Evolutionary conservation across 2,113 vertebrate genomes (phyloP).

Genomic region (Leucoraja erinaceus): DNA sequence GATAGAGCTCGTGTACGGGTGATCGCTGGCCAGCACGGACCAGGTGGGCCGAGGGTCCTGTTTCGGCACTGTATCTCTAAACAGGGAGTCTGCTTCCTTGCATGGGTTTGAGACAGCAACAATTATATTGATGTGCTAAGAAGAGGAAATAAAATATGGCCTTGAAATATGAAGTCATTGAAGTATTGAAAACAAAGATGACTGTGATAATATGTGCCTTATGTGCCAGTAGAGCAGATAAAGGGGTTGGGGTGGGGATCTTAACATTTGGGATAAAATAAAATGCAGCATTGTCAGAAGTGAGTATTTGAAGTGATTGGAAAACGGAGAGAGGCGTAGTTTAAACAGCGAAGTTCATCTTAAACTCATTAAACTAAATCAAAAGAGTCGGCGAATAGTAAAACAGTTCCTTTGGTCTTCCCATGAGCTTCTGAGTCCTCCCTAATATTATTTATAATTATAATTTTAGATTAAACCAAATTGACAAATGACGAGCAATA

Average conservation of each 20-base stretch:
- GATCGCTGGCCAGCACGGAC: too few relatives aligned
- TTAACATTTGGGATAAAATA: slow-evolving; percentile 47
- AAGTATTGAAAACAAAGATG: neutral
- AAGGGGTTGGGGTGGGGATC: neutral
- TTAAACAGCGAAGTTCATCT: slow-evolving; percentile 65
- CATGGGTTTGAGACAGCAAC: neutral
- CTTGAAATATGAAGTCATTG: neutral
- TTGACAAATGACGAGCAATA: slow-evolving; percentile 54
- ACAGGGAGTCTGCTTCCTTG: neutral
- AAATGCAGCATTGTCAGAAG: slow-evolving; percentile 45
- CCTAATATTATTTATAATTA: slow-evolving; percentile 63
- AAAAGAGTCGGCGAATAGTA: slow-evolving; percentile 59
- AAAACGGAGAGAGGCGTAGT: neutral
- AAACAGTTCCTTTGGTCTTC: slow-evolving; percentile 58
- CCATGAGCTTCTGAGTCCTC: slow-evolving; percentile 45
- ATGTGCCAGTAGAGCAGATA: neutral
- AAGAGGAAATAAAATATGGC: neutral
- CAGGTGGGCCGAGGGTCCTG: too few relatives aligned
- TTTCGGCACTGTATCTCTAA: neutral
- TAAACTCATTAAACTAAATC: slow-evolving; percentile 66
- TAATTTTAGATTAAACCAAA: slow-evolving; percentile 66
- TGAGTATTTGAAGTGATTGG: slow-evolving; percentile 31
- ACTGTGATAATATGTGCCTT: neutral
- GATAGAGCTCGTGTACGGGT: too few relatives aligned
- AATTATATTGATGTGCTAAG: neutral